These are phyloP conservation scores for Calidris pugnax DNA, from an alignment of 2,113 vertebrate species.

Conservation along the genomic window DNA sequence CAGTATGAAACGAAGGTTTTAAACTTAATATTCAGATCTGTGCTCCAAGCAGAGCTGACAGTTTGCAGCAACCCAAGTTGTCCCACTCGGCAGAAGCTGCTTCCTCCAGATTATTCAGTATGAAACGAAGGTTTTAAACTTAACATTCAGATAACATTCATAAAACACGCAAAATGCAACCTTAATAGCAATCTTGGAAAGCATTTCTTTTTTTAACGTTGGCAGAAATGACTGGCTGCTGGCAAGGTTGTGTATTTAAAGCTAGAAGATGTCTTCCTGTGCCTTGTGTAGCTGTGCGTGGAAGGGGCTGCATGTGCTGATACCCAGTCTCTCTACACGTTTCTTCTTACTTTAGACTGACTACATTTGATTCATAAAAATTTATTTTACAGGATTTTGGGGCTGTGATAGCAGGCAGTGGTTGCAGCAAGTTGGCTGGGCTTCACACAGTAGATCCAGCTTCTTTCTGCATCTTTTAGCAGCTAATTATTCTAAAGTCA, in stretches of 20 bases:
- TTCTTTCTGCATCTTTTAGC: constrained; percentile 24
- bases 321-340: neutral
- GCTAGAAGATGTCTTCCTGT: neutral
- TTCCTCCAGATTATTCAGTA: neutral
- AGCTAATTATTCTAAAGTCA: constrained; percentile 40
- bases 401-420: neutral
- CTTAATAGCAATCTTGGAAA: neutral
- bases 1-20: neutral
- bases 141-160: neutral
- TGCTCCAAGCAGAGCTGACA: neutral
- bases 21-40: neutral
- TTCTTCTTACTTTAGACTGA: neutral
- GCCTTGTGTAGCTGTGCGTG: neutral
- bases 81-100: neutral
- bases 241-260: neutral
- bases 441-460: neutral
- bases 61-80: neutral
- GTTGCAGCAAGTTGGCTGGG: neutral
- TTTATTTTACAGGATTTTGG: neutral
- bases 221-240: neutral
- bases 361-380: neutral
- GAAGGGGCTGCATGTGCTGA: neutral
- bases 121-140: neutral
- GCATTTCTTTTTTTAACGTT: neutral
- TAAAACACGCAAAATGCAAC: neutral